These are phyloP conservation scores for Caenorhabditis drosophilae DNA, from an alignment of 2,888 invertebrate genomes.

Conservation along the genomic window DNA sequence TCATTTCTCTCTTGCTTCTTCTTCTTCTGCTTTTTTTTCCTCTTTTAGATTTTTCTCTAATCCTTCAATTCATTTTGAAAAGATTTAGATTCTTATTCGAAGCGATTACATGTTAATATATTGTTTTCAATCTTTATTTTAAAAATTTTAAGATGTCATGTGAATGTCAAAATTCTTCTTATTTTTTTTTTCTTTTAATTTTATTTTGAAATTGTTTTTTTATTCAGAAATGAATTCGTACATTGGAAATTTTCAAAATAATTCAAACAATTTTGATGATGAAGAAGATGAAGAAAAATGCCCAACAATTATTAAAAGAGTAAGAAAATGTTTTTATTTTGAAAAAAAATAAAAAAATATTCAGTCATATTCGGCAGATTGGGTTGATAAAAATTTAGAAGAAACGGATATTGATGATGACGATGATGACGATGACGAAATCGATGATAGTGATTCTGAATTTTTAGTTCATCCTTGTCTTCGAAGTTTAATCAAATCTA, in stretches of 20 bases:
- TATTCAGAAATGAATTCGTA: slow-evolving; percentile 24
- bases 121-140: no score
- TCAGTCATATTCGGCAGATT: slow-evolving; percentile 31
- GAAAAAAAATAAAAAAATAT: no score
- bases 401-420: slow-evolving; percentile 1
- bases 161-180: not conserved
- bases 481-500: slow-evolving; percentile 48
- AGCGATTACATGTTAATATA: no score
- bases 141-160: not conserved
- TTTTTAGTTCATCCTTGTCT: slow-evolving; percentile 48
- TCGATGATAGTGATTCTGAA: slow-evolving; percentile 36
- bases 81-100: no score
- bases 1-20: no score
- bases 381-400: slow-evolving; percentile 23
- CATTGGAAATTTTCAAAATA: slow-evolving; percentile 21
- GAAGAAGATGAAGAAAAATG: slow-evolving; percentile 23
- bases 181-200: slow-evolving; percentile 1
- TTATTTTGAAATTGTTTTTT: no score
- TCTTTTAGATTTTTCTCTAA: no score
- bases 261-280: slow-evolving; percentile 4
- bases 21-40: no score
- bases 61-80: no score
- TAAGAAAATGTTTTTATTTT: slow-evolving; percentile 4
- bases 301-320: slow-evolving; percentile 22
- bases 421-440: slow-evolving; percentile 10